Evolutionary conservation across 2,888 invertebrate genomes (phyloP), one percentile per base, ranked within the genome.

Genomic region (Volucella zonaria): DNA sequence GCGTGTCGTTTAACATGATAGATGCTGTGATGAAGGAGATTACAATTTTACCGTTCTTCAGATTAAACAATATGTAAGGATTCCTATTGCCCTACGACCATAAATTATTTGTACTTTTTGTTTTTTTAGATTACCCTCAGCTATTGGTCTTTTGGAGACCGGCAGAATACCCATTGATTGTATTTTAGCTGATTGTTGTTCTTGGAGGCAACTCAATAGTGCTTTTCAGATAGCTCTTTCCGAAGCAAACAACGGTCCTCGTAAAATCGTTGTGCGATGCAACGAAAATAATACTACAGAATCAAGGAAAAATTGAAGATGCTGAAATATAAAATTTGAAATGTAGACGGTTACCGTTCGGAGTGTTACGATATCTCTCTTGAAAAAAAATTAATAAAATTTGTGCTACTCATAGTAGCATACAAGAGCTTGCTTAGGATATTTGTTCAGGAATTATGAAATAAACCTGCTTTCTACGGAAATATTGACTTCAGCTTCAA

Each of bases 1-100:
- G 90, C 73, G 90, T 88, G 40, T 88, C 88, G 59, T 89, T 90
- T 42, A 91, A 90, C 87, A 88, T 90, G 0, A 76, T 91, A 8
- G 89, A 90, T 12, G 86, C 89, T 2, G 77, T 91, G 0, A 90
- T 89, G 89, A 91, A 91, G 62, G 90, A 91, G 73, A 88, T 91
- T 8, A 87, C 85, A 8, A 74, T 91, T 3, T 70, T 89, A 47
- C 89, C 90, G 4, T 90, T 90, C 56, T 90, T 90, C 80, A 88
- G 91, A 0, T 89, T 89, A 3, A 88, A 88, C 12, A 91, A 90
- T 59, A 90, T 90, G 91, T 91, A 76, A 87, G 88, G 81, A 23
- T 3, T 8, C 6, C 9, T 1, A 8, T 10, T 42, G 3, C 8
- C 2, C 15, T 18, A 6, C 31, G 6, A 2, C 40, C 23, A 12